Percentiles rank a stretch among this genome's conserved stretches.
phyloP scores from a whole-genome alignment of 2,113 vertebrate species.

The Dromas ardeola region DNA sequence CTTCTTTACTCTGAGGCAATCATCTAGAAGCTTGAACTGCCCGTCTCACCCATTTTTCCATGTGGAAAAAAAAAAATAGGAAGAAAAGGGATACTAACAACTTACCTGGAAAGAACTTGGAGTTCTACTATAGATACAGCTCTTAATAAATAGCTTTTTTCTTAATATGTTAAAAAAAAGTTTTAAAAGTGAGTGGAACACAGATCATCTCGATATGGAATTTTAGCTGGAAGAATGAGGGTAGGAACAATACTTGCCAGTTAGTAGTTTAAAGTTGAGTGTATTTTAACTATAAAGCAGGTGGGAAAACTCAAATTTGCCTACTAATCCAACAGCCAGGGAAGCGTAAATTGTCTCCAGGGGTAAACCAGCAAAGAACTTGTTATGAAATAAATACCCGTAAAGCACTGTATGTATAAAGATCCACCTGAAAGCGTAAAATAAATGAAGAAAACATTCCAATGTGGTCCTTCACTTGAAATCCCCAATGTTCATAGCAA shows the following conservation, averaged over 20 bases:
- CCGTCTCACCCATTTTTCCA: background rate
- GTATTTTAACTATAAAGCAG: background rate
- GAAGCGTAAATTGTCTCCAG: background rate
- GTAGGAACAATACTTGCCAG: background rate
- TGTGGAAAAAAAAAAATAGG: background rate
- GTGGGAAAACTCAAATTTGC: background rate
- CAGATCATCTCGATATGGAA: background rate
- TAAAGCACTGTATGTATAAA: background rate
- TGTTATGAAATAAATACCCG: background rate
- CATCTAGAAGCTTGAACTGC: background rate
- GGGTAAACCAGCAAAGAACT: background rate
- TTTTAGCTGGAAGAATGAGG: background rate
- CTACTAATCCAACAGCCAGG: background rate
- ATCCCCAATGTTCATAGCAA: background rate
- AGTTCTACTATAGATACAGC: background rate
- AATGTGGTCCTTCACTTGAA: background rate
- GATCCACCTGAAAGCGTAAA: background rate
- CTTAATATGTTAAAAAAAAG: background rate
- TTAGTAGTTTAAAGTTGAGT: background rate
- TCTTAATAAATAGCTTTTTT: background rate
- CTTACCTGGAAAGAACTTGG: conserved; percentile 21
- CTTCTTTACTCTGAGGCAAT: background rate
- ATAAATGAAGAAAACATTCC: background rate
- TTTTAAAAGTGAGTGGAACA: background rate
- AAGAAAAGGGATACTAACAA: background rate